Evolutionary conservation across 1,140 invertebrate species (phyloP), one percentile per base, ranked within the genome.

Genomic region (Anastrepha obliqua): DNA sequence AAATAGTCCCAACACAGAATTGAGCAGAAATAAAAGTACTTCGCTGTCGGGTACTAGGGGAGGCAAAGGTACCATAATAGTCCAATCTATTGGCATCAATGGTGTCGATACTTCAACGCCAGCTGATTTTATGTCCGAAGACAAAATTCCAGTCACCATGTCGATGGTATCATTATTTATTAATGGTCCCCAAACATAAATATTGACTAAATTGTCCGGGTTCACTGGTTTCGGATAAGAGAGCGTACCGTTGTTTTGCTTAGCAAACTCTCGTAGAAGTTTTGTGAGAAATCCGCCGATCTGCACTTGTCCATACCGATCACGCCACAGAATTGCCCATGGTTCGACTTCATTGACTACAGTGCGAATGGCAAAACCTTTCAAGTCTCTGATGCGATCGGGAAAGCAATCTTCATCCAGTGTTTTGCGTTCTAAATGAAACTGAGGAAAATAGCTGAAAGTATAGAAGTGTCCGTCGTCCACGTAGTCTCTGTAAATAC

Each of bases 121-220:
- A 17, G 2, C 9, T 3, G 2, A 29, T 0, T 58, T 8, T n/a
- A 1, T 0, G n/a, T n/a, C 17, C 2, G 13, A 11, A 3, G 17
- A 4, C 3, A 47, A n/a, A 17, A 13, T 58, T 58, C 70, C 70
- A 47, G 1, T 7, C 0, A 74, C 70, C 13, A 74, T 8, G n/a
- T 51, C 70, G 17, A 74, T 8, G 2, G 70, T 47, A 51, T 74
- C 44, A 74, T 51, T 74, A 29, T 8, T 13, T n/a, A 74, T 47
- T 2, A 47, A 11, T 5, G 70, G 1, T 6, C 5, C 3, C 70
- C 42, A 47, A 5, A 11, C 13, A n/a, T 13, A 13, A 15, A 74
- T 9, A 6, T 17, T 15, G 8, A 74, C 15, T 29, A 47, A 74
- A 3, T 2, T 0, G 47, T 51, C n/a, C 4, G 15, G 42, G 44